phyloP scores from a whole-genome alignment of 2,797 vertebrate genomes.

The Pteronotus mesoamericanus region DNA sequence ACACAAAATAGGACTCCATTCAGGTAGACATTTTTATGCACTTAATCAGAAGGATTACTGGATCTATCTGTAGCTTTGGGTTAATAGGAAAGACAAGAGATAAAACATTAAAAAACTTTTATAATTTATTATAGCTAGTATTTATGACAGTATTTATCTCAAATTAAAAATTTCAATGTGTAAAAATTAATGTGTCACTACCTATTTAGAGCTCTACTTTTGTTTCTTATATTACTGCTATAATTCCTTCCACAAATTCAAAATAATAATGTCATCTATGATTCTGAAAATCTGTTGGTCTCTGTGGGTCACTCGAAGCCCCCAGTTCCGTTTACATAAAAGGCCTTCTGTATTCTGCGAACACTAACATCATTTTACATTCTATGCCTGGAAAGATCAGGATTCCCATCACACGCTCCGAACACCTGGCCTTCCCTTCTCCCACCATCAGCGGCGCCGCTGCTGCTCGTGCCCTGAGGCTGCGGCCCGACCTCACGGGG shows the following conservation, averaged over 20 bases:
- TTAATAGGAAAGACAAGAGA: neutral
- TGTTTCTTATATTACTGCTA: neutral
- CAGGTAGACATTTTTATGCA: neutral
- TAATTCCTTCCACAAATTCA: neutral
- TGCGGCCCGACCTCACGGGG: too few species aligned
- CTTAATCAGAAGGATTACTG: neutral
- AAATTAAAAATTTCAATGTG: neutral
- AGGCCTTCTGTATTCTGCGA: neutral
- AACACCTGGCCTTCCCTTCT: neutral
- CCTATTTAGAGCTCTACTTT: neutral
- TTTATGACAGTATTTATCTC: neutral
- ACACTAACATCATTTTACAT: neutral
- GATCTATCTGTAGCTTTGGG: neutral
- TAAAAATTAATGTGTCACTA: neutral
- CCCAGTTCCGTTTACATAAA: neutral
- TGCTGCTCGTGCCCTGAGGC: neutral
- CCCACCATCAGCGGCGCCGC: neutral
- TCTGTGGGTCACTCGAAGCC: neutral
- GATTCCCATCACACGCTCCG: neutral
- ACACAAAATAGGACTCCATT: neutral
- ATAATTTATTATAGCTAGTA: neutral
- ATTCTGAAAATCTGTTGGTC: neutral
- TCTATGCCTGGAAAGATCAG: neutral
- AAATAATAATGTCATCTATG: neutral
- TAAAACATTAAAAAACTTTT: neutral